Conservation (phyloP, 2,888 invertebrate species). For the Encarsia formosa region DNA sequence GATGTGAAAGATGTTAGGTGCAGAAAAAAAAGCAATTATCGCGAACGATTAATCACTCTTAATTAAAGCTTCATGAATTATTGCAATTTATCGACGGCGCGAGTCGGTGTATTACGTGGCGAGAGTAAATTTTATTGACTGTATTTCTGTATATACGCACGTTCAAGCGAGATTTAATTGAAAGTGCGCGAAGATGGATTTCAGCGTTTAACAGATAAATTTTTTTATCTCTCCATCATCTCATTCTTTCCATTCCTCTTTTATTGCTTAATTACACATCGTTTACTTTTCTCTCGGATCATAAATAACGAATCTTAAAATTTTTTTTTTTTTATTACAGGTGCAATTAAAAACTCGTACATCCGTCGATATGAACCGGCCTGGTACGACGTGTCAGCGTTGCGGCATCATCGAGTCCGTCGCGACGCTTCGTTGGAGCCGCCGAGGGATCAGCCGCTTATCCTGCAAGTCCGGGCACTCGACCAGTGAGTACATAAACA, state of each 20-base stretch:
- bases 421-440: conserved; percentile 40
- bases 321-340: conserved; percentile 38
- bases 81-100: background rate
- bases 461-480: conserved; percentile 43
- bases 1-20: conserved; percentile 9
- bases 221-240: too few species aligned
- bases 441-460: conserved; percentile 43
- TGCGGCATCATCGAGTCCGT: conserved; percentile 46
- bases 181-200: too few species aligned
- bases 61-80: conserved; percentile 19
- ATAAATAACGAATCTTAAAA: too few species aligned
- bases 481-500: conserved; percentile 42
- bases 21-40: conserved; percentile 6
- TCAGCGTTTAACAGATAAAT: too few species aligned
- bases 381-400: conserved; percentile 43
- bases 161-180: too few species aligned
- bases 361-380: conserved; percentile 48
- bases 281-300: too few species aligned
- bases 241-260: too few species aligned
- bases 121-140: too few species aligned
- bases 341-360: conserved; percentile 45
- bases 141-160: too few species aligned
- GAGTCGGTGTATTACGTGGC: too few species aligned
- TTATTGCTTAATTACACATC: too few species aligned
- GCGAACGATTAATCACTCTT: conserved; percentile 9